These are phyloP conservation scores for Sebastes baramenuke DNA, from an alignment of 2,797 vertebrate genomes.

Conservation along the genomic window DNA sequence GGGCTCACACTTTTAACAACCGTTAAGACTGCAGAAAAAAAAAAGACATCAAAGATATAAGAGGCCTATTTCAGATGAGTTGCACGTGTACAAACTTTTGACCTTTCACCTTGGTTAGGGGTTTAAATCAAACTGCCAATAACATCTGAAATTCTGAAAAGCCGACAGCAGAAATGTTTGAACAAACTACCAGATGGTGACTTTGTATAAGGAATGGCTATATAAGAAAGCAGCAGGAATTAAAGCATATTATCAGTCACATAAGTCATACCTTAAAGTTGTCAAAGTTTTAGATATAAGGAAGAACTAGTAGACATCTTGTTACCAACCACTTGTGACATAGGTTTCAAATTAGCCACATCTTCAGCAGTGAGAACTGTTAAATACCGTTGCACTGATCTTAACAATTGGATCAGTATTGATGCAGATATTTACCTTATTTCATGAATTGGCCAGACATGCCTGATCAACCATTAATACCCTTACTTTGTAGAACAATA, in stretches of 20 bases:
- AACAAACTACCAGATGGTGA: constrained; percentile 2
- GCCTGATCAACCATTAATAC: not conserved
- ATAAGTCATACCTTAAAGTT: not conserved
- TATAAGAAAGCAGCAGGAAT: not conserved
- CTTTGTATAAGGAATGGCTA: not conserved
- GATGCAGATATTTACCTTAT: not conserved
- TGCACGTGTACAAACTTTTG: constrained; percentile 22
- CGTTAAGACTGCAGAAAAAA: not conserved
- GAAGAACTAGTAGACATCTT: not conserved
- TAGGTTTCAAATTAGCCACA: not conserved
- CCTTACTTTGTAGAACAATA: not conserved
- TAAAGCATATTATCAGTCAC: not conserved
- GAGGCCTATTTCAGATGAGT: constrained; percentile 6
- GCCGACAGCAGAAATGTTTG: not conserved
- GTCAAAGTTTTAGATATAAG: not conserved
- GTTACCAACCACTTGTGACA: not conserved
- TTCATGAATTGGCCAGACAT: not conserved
- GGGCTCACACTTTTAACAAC: not conserved
- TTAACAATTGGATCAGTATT: not conserved
- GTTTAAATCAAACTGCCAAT: constrained; percentile 19
- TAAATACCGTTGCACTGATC: not conserved
- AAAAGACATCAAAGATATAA: constrained; percentile 32
- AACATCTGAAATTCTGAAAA: constrained; percentile 2
- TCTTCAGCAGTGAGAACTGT: not conserved
- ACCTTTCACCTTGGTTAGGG: constrained; percentile 18